phyloP scores from a whole-genome alignment of 53 echinoderm and acorn worm genomes.

The Holothuria leucospilota region DNA sequence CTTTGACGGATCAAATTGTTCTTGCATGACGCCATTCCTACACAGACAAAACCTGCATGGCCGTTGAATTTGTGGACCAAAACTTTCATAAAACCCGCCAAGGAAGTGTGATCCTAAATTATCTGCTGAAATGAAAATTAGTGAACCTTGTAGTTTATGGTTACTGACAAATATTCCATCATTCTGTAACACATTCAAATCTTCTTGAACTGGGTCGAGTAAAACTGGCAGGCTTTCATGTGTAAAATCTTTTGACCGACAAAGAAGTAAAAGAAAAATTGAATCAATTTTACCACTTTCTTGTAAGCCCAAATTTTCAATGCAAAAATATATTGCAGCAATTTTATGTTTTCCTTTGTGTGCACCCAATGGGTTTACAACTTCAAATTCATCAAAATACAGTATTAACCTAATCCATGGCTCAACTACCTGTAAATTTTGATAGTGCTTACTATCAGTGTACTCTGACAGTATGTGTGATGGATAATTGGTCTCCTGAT shows the following conservation, averaged over 20 bases:
- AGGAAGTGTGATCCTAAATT: slow-evolving; percentile 31
- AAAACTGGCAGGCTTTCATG: not conserved
- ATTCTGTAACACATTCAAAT: slow-evolving; percentile 17
- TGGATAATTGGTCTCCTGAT: not conserved
- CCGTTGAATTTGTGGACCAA: slow-evolving; percentile 33
- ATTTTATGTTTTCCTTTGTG: slow-evolving; percentile 24
- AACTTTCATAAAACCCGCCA: slow-evolving; percentile 21
- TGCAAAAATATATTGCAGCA: slow-evolving; percentile 15
- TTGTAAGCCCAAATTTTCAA: slow-evolving; percentile 25
- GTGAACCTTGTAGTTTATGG: slow-evolving; percentile 1
- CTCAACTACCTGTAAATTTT: no score
- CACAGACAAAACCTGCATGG: slow-evolving; percentile 22
- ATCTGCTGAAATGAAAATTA: slow-evolving; percentile 21
- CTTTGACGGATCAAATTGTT: slow-evolving; percentile 9
- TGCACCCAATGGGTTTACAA: slow-evolving; percentile 16
- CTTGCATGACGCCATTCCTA: slow-evolving; percentile 6
- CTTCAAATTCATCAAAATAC: not conserved
- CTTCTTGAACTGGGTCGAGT: not conserved
- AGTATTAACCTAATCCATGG: no score
- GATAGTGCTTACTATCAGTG: slow-evolving; percentile 2
- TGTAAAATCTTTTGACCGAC: slow-evolving; percentile 4
- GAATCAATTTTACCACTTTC: not conserved
- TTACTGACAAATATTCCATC: slow-evolving; percentile 4
- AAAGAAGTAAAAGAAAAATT: slow-evolving; percentile 20
- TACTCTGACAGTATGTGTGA: not conserved